Base-by-base conservation (phyloP, 2,797 vertebrate species). In the Schizopygopsis pylzovi region DNA sequence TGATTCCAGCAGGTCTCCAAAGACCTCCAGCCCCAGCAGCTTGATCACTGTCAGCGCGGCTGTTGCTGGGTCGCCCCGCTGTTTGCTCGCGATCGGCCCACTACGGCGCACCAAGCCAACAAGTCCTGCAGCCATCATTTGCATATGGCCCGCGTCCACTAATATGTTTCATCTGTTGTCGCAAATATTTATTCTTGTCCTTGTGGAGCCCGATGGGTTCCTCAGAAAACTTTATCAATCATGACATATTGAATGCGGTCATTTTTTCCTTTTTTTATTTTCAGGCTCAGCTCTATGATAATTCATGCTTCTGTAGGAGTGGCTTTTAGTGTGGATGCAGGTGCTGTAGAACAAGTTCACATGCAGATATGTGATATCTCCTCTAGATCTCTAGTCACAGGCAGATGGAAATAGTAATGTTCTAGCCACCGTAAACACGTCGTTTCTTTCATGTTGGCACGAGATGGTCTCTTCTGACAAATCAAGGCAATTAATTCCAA, bases 1-100 rank as follows among this genome's bases (percentile, higher is more conserved):
- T 91, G 89, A 87, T 87, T 91, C 88, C 84, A 80, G 81, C 83
- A 79, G 84, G 84, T 88, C 91, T 90, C 91, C 47, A 78, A 82
- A 86, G 87, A 84, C 59, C 76, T 82, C 65, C 81, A 82, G 71
- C 82, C 79, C 86, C 83, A 65, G 82, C 83, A 87, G 84, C 86
- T 90, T 87, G 89, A 90, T 90, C 90, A 90, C 80, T 91, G 89
- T 89, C 86, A 89, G 54, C 6, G 9, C 59, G 79, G 52, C 88
- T 88, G 86, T 88, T 85, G 87, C 85, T 82, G 67, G 87, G 73
- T 78, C 65, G 28, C 84, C 80, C 76, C 22, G 84, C 80, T 86
- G 87, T 88, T 88, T 82, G 84, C 84, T 73, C 28, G 28, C 3
- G 28, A 85, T 73, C 81, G 11, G 76, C 73, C 73, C 65, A 63